These are phyloP conservation scores for Baryphthengus martii DNA, from an alignment of 2,113 vertebrate species.

Conservation along the genomic window DNA sequence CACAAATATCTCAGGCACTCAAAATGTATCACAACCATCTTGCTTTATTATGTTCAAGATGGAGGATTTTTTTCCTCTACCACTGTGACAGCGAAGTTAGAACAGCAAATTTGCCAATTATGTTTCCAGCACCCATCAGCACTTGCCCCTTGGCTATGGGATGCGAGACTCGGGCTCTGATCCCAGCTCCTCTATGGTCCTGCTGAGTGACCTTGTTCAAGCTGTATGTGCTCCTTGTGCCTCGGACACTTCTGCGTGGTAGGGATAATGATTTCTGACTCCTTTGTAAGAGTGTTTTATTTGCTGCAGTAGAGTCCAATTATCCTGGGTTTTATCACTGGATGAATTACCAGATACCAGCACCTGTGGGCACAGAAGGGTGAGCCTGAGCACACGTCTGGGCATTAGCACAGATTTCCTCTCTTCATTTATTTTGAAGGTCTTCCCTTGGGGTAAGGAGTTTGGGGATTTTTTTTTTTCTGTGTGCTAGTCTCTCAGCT, in stretches of 20 bases:
- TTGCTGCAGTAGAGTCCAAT: neutral
- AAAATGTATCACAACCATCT: neutral
- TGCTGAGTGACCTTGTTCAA: neutral
- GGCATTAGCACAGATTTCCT: neutral
- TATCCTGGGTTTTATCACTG: neutral
- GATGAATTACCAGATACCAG: neutral
- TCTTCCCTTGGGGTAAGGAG: neutral
- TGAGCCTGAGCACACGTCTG: neutral
- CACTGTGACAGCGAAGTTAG: neutral
- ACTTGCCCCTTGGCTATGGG: neutral
- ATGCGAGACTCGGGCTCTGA: neutral
- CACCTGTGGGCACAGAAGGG: neutral
- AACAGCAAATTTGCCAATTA: neutral
- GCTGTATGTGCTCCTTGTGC: neutral
- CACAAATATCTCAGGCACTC: neutral
- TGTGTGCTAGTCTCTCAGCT: neutral
- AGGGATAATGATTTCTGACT: neutral
- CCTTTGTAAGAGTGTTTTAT: neutral
- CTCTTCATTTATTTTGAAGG: constrained; percentile 15
- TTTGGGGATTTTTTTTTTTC: neutral
- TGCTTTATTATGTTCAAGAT: neutral
- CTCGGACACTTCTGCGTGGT: rapidly evolving
- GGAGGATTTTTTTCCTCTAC: neutral
- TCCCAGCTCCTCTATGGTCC: neutral
- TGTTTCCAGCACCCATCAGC: neutral